Conservation (phyloP, 2,797 vertebrate genomes). For the Pelochelys cantorii region DNA sequence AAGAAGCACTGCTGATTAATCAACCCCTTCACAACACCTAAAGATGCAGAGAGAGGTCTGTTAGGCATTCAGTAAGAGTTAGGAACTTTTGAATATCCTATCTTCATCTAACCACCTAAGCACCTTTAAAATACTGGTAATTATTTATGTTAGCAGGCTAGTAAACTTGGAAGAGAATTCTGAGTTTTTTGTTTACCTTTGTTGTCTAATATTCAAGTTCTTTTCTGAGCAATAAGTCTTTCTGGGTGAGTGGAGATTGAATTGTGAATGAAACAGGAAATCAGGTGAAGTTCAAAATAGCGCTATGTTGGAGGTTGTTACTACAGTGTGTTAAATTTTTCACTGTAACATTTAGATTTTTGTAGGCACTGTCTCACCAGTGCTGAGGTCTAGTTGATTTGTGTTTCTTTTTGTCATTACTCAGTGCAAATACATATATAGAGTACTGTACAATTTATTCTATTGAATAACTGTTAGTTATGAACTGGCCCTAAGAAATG, state of each 20-base stretch:
- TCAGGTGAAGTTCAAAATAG: background rate
- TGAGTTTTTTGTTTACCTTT: background rate
- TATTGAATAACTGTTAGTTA: background rate
- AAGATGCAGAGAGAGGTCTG: background rate
- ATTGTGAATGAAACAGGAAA: background rate
- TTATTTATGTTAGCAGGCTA: background rate
- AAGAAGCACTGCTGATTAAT: background rate
- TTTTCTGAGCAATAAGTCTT: background rate
- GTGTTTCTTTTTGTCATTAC: accelerated
- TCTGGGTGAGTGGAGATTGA: background rate
- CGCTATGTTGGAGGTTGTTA: background rate
- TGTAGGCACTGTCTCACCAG: background rate
- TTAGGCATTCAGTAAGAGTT: background rate
- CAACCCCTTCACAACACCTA: background rate
- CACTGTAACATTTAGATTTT: background rate
- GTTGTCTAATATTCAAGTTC: background rate
- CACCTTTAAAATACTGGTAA: background rate
- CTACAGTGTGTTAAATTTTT: background rate
- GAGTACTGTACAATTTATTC: background rate
- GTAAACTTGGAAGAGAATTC: background rate
- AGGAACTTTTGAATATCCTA: background rate
- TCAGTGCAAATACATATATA: background rate
- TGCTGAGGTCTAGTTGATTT: background rate
- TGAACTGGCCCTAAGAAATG: background rate
- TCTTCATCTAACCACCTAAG: background rate